These are phyloP conservation scores for Calameuta idolon DNA, from an alignment of 2,888 invertebrate species.

Conservation along the genomic window DNA sequence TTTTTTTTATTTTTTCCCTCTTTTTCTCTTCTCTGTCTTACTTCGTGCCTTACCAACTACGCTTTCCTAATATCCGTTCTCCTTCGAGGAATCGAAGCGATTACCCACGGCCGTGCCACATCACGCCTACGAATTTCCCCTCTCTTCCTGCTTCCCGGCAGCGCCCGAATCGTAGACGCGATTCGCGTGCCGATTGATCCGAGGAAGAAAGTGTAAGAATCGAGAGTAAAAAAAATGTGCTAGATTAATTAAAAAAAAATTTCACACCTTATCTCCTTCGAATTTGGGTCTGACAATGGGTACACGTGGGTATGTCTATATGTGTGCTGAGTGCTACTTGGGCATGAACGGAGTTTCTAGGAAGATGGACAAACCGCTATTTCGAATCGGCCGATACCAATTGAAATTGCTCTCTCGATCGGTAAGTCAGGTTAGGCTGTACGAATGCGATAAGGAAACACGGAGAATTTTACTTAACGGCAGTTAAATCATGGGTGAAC, in stretches of 20 bases:
- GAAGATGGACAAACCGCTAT: not conserved
- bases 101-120: constrained; percentile 44
- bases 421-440: not conserved
- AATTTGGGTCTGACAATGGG: not conserved
- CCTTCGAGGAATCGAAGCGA: constrained; percentile 60
- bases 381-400: constrained; percentile 30
- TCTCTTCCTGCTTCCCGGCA: not conserved
- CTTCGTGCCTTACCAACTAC: constrained; percentile 40
- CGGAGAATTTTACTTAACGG: constrained; percentile 46
- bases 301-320: not conserved
- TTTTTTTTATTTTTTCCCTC: not conserved
- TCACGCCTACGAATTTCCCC: not conserved
- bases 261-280: not conserved
- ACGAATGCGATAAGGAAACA: constrained; percentile 42
- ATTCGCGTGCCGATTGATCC: not conserved
- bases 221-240: not conserved
- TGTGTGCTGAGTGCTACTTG: not conserved
- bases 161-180: too few relatives aligned
- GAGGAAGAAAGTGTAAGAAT: not conserved
- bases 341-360: not conserved
- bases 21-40: constrained; percentile 24
- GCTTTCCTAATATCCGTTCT: constrained; percentile 64
- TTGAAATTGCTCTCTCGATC: not conserved
- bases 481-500: constrained; percentile 56
- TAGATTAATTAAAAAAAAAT: not conserved